Base-by-base conservation (phyloP, 2,888 invertebrate genomes). In the Thecophora atra region DNA sequence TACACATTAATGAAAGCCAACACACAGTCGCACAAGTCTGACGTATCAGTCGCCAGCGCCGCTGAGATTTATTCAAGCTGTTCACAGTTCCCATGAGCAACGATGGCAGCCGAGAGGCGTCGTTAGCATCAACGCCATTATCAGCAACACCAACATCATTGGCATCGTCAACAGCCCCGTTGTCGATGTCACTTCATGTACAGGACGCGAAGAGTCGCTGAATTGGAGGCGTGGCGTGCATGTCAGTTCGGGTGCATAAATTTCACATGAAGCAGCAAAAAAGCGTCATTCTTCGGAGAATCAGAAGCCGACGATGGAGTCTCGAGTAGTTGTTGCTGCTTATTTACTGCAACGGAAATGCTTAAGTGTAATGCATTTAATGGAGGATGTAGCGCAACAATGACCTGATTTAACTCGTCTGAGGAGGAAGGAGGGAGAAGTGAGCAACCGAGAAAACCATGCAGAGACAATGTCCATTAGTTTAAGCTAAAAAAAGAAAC, bases 281-380 rank as follows among this genome's bases (percentile, higher is more conserved):
- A 21, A n/a, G 37, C 19, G 19, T 5, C 37, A 37, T 1, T 13
- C 13, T 13, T 37, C 42, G 8, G 19, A 13, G 42, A 13, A 63
- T 15, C 21, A 21, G 28, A 17, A 60, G 2, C 21, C 54, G n/a
- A 2, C 19, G 24, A 2, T 15, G 58, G 13, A 24, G n/a, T n/a
- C n/a, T n/a, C n/a, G n/a, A 1, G 58, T 8, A n/a, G 30, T 1
- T 47, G 47, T 24, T 19, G 68, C 8, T 56, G 30, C 21, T 58
- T 54, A 69, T 28, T 60, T 21, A 52, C 42, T 68, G 62, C 63
- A 15, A 54, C 19, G 64, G 63, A 63, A 68, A 37, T 28, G 21
- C 63, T 68, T 68, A 63, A 64, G 72, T 68, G 72, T 72, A 68
- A 72, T 69, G 72, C 68, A 68, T 72, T 72, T 56, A 72, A 72